phyloP scores from a whole-genome alignment of 2,797 vertebrate genomes.

The Muscicapa comitata region DNA sequence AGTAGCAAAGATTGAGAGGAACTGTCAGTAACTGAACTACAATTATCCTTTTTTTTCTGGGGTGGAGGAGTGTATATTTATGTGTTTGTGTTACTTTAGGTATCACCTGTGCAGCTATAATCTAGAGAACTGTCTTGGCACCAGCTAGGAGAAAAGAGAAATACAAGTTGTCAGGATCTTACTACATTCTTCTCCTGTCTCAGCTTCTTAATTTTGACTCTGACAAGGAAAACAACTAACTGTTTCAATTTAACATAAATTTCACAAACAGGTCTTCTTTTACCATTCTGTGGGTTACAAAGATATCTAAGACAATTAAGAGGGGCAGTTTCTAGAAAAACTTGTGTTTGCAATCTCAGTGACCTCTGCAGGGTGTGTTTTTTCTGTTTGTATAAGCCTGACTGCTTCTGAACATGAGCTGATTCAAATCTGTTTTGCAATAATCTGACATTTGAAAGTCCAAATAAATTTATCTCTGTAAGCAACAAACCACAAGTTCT shows the following conservation, averaged over 20 bases:
- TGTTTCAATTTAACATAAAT: background rate
- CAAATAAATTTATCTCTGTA: background rate
- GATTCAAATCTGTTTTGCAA: background rate
- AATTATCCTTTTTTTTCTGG: background rate
- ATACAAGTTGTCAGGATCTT: background rate
- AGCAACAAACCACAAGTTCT: background rate
- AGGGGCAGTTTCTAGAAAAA: background rate
- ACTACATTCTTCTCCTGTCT: background rate
- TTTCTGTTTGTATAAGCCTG: background rate
- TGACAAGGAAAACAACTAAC: background rate
- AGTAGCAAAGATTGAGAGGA: background rate
- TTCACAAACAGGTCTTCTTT: background rate
- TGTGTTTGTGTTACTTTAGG: background rate
- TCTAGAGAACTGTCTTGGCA: background rate
- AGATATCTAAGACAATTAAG: background rate
- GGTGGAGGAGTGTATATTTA: background rate
- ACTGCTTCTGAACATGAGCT: background rate
- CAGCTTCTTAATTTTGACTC: background rate
- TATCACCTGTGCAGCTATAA: slow-evolving; percentile 1
- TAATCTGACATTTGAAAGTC: background rate
- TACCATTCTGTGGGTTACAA: background rate
- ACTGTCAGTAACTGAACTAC: background rate
- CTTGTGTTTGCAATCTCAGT: background rate
- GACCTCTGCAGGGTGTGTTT: background rate
- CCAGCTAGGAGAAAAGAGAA: background rate